phyloP scores from a whole-genome alignment of 2,888 invertebrate genomes.

The Stenchaetothrips biformis region DNA sequence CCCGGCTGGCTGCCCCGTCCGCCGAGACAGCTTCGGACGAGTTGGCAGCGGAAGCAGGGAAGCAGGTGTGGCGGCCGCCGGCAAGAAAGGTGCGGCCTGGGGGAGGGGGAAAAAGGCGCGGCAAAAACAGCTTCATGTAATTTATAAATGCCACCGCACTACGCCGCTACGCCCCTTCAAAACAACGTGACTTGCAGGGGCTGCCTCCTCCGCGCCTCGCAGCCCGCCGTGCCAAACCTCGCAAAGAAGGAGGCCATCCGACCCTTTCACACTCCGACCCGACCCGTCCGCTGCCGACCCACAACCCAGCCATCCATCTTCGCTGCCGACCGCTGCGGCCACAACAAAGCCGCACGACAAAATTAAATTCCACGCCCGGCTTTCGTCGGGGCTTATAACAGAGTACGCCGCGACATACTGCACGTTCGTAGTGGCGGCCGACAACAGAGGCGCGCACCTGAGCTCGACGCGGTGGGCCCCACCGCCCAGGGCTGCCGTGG shows the following conservation, averaged over 20 bases:
- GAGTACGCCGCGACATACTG: too few relatives aligned
- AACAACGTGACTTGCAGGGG: conserved; percentile 3
- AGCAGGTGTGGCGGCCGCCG: neutral
- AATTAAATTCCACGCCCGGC: neutral
- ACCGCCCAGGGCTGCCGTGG: neutral
- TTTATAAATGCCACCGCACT: conserved; percentile 15
- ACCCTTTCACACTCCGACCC: neutral
- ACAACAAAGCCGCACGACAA: neutral
- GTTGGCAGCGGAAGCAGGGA: neutral
- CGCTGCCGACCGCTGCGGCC: neutral
- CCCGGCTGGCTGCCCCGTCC: too few relatives aligned
- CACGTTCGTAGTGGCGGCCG: too few relatives aligned
- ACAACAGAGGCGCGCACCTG: too few relatives aligned
- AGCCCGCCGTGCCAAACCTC: neutral
- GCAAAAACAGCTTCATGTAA: conserved; percentile 8
- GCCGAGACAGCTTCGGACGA: too few relatives aligned
- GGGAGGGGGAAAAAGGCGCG: neutral
- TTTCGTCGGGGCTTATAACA: too few relatives aligned
- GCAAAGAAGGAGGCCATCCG: neutral
- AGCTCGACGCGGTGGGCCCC: neutral
- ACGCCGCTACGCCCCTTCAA: neutral
- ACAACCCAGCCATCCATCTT: neutral
- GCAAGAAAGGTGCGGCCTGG: neutral
- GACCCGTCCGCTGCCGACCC: neutral
- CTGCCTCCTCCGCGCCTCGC: neutral